Percentiles rank a stretch among this genome's conserved stretches.
Evolutionary conservation across 2,797 vertebrate genomes (phyloP).

Genomic region (Crypturellus tataupa): DNA sequence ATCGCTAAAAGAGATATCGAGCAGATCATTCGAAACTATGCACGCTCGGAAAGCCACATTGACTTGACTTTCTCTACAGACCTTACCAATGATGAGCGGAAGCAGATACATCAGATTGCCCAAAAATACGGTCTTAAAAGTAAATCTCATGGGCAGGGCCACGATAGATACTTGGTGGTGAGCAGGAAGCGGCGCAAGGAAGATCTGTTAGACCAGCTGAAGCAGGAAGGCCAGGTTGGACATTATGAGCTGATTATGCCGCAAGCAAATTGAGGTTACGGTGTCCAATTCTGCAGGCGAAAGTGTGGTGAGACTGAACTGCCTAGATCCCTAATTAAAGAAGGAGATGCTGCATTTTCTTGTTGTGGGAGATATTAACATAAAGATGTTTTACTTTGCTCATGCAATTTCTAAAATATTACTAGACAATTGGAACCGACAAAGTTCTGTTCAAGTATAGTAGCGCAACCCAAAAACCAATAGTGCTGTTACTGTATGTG

Average conservation of each 20-base stretch:
- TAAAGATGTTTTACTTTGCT: conserved; percentile 67
- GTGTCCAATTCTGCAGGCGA: background rate
- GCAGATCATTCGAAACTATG: conserved; percentile 94
- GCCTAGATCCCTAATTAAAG: background rate
- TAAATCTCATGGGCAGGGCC: conserved; percentile 95
- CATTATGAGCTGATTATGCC: conserved; percentile 96
- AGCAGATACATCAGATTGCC: conserved; percentile 94
- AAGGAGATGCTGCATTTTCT: conserved; percentile 72
- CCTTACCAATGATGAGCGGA: conserved; percentile 94
- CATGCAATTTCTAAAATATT: conserved; percentile 74
- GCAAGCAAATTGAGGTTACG: conserved; percentile 79
- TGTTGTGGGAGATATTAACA: conserved; percentile 60
- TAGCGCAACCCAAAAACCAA: conserved; percentile 75
- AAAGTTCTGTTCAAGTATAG: conserved; percentile 53
- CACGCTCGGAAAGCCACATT: conserved; percentile 90
- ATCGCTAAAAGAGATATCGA: conserved; percentile 94
- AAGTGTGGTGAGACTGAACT: conserved; percentile 13
- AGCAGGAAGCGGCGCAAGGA: conserved; percentile 94
- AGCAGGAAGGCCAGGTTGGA: conserved; percentile 95
- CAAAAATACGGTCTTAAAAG: conserved; percentile 95
- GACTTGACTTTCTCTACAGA: conserved; percentile 96
- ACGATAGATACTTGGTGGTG: conserved; percentile 91
- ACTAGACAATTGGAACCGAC: conserved; percentile 56
- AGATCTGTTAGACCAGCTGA: conserved; percentile 92
- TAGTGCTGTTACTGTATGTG: conserved; percentile 74